Base-by-base conservation (phyloP, 2,113 vertebrate species). In the Leucopsar rothschildi region DNA sequence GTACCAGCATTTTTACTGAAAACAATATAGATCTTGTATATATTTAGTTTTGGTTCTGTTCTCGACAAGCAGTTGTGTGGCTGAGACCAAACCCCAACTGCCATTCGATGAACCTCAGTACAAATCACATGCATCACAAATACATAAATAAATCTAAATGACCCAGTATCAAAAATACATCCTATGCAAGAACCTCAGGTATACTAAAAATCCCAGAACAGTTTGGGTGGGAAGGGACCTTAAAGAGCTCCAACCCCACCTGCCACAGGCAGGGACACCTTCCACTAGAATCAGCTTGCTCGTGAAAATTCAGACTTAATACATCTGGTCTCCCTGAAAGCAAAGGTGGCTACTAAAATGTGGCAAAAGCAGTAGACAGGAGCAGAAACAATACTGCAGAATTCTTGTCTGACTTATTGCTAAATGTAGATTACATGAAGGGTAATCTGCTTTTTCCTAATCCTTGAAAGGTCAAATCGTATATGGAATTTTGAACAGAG, bases 131-230 rank as follows among this genome's bases (percentile, higher is more conserved):
- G 70, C 85, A 82, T 68, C 76, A 82, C 86, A 78, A 93, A 82
- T 96, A 96, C 68, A 96, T 82, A 96, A 95, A 97, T 86, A 96
- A 63, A 97, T 93, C 61, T 96, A 90, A 95, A 84, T 79, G 95
- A 83, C 57, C 78, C 87, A 39, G 85, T 98, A 98, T 97, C 70
- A 98, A 98, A 98, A 98, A 98, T 97, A 98, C 78, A 21, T 95
- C 86, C 75, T 93, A 77, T 97, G 96, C 87, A 95, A 97, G 95
- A 97, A 96, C 85, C 81, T 94, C 92, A 93, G 69, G 77, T 93
- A 95, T 84, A 86, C 53, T 89, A 96, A 92, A 97, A 96, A 92
- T 56, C 85, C 90, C 56, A 35, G 18, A 49, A 63, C 9, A 4
- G 40, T 35, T 55, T 29, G 47, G 35, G 40, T 16, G 55, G 63